A percentile compares a stretch with the other conserved stretches of the same genome.
phyloP scores from a whole-genome alignment of 2,888 invertebrate genomes.

The Agapostemon virescens region DNA sequence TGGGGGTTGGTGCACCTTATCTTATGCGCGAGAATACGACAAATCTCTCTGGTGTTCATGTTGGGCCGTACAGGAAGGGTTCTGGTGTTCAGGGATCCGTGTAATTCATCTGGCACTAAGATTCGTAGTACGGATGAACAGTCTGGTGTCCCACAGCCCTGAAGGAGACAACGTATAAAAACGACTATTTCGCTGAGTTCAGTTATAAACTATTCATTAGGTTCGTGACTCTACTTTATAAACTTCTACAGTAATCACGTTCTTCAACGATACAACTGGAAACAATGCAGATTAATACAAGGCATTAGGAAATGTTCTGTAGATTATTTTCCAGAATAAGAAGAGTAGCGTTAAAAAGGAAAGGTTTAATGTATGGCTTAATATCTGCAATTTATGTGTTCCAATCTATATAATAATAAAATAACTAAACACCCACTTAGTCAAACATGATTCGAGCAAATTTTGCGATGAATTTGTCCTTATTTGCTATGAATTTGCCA shows the following conservation, averaged over 20 bases:
- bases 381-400: too few species aligned
- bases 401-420: too few species aligned
- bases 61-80: slow-evolving; percentile 96
- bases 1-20: slow-evolving; percentile 97
- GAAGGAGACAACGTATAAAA: background rate
- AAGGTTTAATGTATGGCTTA: too few species aligned
- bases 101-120: slow-evolving; percentile 95
- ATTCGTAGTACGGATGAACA: slow-evolving; percentile 91
- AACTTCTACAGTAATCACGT: too few species aligned
- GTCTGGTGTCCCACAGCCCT: slow-evolving; percentile 81
- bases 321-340: background rate
- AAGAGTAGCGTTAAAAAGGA: too few species aligned
- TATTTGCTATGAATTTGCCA: too few species aligned
- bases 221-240: background rate
- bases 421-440: too few species aligned
- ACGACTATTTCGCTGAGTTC: background rate
- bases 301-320: background rate
- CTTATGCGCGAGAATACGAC: slow-evolving; percentile 96
- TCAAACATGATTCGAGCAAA: too few species aligned
- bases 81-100: slow-evolving; percentile 94
- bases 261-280: too few species aligned
- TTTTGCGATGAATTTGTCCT: too few species aligned
- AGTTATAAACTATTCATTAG: background rate
- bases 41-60: slow-evolving; percentile 95
- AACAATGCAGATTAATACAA: background rate